phyloP scores from a whole-genome alignment of 2,888 invertebrate genomes.

The Lymantria monacha region DNA sequence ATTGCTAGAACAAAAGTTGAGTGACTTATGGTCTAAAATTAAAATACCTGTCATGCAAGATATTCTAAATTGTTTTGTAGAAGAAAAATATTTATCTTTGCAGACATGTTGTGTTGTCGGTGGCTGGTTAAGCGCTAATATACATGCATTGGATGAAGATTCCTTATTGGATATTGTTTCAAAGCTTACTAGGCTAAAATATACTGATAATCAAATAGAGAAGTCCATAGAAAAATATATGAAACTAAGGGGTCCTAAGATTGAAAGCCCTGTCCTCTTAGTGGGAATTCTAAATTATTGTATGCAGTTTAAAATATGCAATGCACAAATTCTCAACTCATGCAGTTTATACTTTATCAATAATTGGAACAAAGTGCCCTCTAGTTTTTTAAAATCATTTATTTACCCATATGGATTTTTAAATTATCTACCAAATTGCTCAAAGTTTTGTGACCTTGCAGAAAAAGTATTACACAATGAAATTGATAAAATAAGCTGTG shows the following conservation, averaged over 20 bases:
- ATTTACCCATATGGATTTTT: slow-evolving; percentile 84
- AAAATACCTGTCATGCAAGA: slow-evolving; percentile 69
- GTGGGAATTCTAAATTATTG: slow-evolving; percentile 84
- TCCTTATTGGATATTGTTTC: slow-evolving; percentile 78
- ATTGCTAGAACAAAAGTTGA: slow-evolving; percentile 82
- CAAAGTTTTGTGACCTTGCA: slow-evolving; percentile 80
- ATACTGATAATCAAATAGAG: slow-evolving; percentile 80
- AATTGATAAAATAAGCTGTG: slow-evolving; percentile 80
- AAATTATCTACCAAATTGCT: slow-evolving; percentile 74
- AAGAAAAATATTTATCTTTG: slow-evolving; percentile 63
- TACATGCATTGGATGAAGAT: slow-evolving; percentile 82
- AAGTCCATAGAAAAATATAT: slow-evolving; percentile 84
- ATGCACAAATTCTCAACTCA: slow-evolving; percentile 79
- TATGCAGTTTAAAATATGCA: slow-evolving; percentile 81
- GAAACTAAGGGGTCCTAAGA: slow-evolving; percentile 72
- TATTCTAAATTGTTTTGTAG: slow-evolving; percentile 66
- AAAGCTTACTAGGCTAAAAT: slow-evolving; percentile 78
- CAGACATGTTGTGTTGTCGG: slow-evolving; percentile 65
- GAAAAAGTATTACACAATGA: slow-evolving; percentile 79
- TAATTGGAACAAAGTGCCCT: slow-evolving; percentile 69
- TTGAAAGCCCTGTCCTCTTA: slow-evolving; percentile 79
- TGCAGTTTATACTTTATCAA: slow-evolving; percentile 81
- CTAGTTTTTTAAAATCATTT: slow-evolving; percentile 79
- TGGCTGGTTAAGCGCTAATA: slow-evolving; percentile 83
- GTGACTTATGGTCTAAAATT: slow-evolving; percentile 81